Base-by-base conservation (phyloP, 1,140 invertebrate species). In the Drosophila kohkoa region DNA sequence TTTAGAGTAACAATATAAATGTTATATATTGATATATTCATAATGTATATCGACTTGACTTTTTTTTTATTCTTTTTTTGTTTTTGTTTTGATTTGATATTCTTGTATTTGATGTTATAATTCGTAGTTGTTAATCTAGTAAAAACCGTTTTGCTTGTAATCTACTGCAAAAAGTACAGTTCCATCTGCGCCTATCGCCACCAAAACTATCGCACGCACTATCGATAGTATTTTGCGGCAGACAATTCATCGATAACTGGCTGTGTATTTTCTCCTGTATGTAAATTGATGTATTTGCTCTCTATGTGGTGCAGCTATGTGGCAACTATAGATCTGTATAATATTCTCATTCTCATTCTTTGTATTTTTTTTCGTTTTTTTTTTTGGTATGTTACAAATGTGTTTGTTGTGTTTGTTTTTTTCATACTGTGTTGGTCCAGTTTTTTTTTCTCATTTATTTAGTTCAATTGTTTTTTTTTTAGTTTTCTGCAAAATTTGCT, bases 391-490 rank as follows among this genome's bases (percentile, higher is more conserved):
- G 45, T 59, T 32, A 58, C 55, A 52, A 52, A 25, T 7, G 20
- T 25, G 20, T 25, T 3, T 38, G 35, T 38, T 25, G 20, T 38
- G 35, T 38, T 7, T 32, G 30, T 32, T 38, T 59, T 59, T 5
- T 8, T 46, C 57, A 58, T 66, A 73, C 70, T 68, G 64, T 60
- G 70, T 73, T 73, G 70, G 70, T 73, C 64, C 70, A 73, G 64
- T 68, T 65, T 20, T 45, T 16, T 49, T 51, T 64, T 15, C 1
- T 20, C 20, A 13, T n/a, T 25, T 35, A 49, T n/a, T 38, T 49
- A 2, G 35, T 62, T 58, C 43, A 15, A 13, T 73, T 25, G 15
- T 32, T 66, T 38, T 41, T 68, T 54, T 7, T 6, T 32, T 64
- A 4, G 20, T 25, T 25, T 25, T 25, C 20, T 51, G 49, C 49